Percentiles rank a stretch among this genome's conserved stretches.
Evolutionary conservation across 2,888 invertebrate genomes (phyloP).

Genomic region (Cerastis rubricosa): DNA sequence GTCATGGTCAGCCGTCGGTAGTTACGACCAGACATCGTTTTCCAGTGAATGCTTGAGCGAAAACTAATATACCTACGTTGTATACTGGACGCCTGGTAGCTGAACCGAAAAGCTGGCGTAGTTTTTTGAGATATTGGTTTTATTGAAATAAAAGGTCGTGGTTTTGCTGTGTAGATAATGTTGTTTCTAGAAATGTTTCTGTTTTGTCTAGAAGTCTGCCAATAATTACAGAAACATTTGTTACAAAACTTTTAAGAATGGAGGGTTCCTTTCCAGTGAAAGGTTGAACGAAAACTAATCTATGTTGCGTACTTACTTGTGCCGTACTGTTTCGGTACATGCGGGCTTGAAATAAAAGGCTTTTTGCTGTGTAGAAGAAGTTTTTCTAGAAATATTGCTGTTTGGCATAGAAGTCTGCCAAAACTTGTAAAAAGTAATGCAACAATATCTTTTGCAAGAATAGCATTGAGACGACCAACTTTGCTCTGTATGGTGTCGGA

Average conservation of each 20-base stretch:
- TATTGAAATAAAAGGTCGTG: background rate
- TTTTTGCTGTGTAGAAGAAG: background rate
- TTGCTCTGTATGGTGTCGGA: too few species aligned
- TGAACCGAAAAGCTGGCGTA: background rate
- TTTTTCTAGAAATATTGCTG: background rate
- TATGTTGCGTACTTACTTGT: background rate
- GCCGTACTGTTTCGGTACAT: background rate
- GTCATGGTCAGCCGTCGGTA: constrained; percentile 43
- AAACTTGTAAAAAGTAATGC: background rate
- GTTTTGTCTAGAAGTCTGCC: background rate
- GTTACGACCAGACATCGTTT: constrained; percentile 50
- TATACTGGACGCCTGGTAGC: background rate
- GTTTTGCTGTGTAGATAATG: background rate
- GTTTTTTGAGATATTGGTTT: background rate
- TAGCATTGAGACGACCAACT: background rate
- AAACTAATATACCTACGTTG: constrained; percentile 27
- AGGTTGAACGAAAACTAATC: constrained; percentile 28
- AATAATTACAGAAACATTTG: background rate
- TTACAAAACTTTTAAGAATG: background rate
- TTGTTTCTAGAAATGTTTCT: background rate
- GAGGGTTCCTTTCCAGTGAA: constrained; percentile 7
- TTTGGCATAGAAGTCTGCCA: background rate
- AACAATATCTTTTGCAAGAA: background rate
- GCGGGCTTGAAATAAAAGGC: background rate
- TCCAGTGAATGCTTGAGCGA: constrained; percentile 28